These are phyloP conservation scores for Aramus guarauna DNA, from an alignment of 2,113 vertebrate genomes.

Conservation along the genomic window DNA sequence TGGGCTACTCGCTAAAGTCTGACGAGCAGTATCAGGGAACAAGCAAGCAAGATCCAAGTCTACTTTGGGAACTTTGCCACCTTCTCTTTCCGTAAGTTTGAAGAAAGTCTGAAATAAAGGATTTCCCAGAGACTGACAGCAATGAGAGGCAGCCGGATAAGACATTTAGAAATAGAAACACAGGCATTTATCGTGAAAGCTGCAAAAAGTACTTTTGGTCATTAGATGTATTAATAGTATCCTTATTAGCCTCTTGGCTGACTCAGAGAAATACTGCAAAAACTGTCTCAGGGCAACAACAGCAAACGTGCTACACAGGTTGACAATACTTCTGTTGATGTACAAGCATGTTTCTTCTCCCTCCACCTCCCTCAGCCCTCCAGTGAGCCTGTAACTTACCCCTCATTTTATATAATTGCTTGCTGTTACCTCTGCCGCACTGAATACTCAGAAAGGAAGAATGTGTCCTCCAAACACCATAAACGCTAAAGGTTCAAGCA, in stretches of 20 bases:
- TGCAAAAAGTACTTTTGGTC: not conserved
- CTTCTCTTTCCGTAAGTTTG: not conserved
- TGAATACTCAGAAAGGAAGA: not conserved
- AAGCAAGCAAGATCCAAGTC: not conserved
- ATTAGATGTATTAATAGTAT: not conserved
- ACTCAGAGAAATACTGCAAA: not conserved
- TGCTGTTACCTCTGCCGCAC: not conserved
- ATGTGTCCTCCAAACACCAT: not conserved
- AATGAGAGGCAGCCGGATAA: not conserved
- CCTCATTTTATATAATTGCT: not conserved
- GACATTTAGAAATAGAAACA: not conserved
- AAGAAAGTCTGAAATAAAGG: not conserved
- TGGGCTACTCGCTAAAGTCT: not conserved
- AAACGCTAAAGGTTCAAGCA: not conserved
- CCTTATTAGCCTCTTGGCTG: not conserved
- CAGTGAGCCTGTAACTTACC: not conserved
- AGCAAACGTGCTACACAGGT: not conserved
- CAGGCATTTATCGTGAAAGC: not conserved
- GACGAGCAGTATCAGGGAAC: not conserved
- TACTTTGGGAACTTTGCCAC: not conserved
- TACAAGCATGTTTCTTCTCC: not conserved
- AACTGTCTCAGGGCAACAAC: not conserved
- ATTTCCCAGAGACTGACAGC: not conserved
- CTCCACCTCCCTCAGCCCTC: not conserved
- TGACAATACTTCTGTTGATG: not conserved